Evolutionary conservation across 2,113 vertebrate genomes (phyloP), one percentile per base, ranked within the genome.

Genomic region (Willisornis vidua): DNA sequence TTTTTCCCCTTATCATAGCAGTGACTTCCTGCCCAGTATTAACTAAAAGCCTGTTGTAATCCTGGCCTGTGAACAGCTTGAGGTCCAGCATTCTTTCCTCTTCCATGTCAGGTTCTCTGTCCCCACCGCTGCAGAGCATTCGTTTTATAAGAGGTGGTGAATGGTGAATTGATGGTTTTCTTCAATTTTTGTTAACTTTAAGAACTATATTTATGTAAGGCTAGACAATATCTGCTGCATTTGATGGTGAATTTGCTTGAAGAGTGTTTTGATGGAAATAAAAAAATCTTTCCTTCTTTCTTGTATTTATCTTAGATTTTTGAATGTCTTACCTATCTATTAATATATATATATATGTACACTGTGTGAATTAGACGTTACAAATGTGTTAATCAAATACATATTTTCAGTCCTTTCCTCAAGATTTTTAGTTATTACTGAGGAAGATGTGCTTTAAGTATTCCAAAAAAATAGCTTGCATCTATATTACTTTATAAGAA

Each of bases 31-130:
- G 51, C 39, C 29, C 48, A 14, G 15, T 80, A 33, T 52, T 67
- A 66, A 91, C 81, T 77, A 63, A 91, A 91, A 91, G 45, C 52
- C 46, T 49, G 1, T 89, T 87, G 70, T 91, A 85, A 87, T 92
- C 43, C 63, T 66, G 66, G 20, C 28, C 57, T 90, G 18, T 83
- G 63, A 86, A 80, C 61, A 80, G 84, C 28, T 89, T 74, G 39
- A 55, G 65, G 61, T 94, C 74, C 61, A 89, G 80, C 93, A 78
- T 96, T 95, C 61, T 70, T 94, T 91, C 75, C 55, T 92, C 43
- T 89, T 85, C 78, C 85, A 18, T 84, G 72, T 83, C 79, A 70
- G 59, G 22, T 83, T 86, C 55, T 90, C 67, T 89, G 63, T 91
- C 84, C 45, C 23, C 19, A 39, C 23, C 33, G 31, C 45, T 67